phyloP scores from a whole-genome alignment of 2,113 vertebrate genomes.

The Oenanthe melanoleuca region DNA sequence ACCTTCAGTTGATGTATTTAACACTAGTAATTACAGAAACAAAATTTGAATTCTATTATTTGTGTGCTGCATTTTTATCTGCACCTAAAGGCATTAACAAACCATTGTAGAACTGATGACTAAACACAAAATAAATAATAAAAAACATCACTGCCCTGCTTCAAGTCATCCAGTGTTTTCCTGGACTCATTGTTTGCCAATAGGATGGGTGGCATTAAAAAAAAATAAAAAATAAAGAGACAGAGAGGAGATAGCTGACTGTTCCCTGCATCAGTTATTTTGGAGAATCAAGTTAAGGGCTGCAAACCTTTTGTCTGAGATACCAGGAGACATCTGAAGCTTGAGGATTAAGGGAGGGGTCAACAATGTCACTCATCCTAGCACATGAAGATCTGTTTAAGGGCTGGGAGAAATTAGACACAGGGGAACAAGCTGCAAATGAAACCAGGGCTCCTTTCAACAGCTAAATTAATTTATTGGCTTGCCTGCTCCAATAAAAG shows the following conservation, averaged over 20 bases:
- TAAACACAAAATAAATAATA: not conserved
- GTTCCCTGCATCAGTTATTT: not conserved
- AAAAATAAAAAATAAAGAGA: not conserved
- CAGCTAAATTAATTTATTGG: not conserved
- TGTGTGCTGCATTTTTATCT: not conserved
- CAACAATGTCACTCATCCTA: not conserved
- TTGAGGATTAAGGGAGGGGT: not conserved
- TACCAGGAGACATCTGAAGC: not conserved
- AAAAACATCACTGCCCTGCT: not conserved
- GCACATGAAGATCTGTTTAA: not conserved
- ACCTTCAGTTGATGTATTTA: not conserved
- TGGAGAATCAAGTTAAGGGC: not conserved
- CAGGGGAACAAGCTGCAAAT: not conserved
- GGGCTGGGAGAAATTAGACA: not conserved
- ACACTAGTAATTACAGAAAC: not conserved
- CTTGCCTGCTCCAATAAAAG: not conserved
- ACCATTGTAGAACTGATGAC: not conserved
- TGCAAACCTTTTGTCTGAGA: not conserved
- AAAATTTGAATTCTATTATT: not conserved
- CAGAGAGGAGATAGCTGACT: rapidly evolving
- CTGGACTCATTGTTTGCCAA: not conserved
- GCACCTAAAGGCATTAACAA: not conserved
- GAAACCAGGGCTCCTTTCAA: not conserved
- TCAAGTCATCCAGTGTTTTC: not conserved
- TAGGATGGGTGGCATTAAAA: not conserved